Percentiles rank a stretch among this genome's conserved stretches.
Evolutionary conservation across 2,797 vertebrate genomes (phyloP).

Genomic region (Choloepus didactylus): DNA sequence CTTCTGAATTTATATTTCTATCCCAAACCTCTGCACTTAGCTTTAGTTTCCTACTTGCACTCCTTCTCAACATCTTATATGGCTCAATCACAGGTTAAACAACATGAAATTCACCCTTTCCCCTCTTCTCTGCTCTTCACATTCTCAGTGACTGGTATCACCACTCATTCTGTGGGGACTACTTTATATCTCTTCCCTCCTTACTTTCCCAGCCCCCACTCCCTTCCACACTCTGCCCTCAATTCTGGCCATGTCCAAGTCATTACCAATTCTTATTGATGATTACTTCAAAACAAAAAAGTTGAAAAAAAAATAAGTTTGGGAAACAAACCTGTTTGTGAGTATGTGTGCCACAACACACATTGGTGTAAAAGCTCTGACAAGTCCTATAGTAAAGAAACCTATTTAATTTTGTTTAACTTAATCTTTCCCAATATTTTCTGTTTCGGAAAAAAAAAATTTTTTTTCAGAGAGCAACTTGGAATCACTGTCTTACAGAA

Average conservation of each 20-base stretch:
- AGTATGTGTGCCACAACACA: background rate
- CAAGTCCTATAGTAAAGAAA: background rate
- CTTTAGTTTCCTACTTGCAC: background rate
- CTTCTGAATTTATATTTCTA: background rate
- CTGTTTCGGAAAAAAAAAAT: too few species aligned
- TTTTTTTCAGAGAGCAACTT: too few species aligned
- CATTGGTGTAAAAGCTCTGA: background rate
- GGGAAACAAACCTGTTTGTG: background rate
- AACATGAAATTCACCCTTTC: background rate
- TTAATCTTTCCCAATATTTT: background rate
- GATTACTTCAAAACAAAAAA: background rate
- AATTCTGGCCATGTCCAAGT: background rate
- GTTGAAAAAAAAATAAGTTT: background rate
- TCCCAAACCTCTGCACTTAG: too few species aligned
- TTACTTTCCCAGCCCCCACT: background rate
- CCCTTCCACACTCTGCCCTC: background rate
- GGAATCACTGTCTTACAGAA: too few species aligned
- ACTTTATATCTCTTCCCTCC: background rate
- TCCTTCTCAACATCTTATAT: background rate
- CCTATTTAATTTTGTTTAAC: background rate
- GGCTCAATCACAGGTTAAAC: background rate
- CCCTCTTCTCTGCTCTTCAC: background rate
- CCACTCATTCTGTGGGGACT: background rate
- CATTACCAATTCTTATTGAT: background rate
- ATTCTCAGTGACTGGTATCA: too few species aligned